phyloP scores from a whole-genome alignment of 2,113 vertebrate species.

The Phaethon lepturus region DNA sequence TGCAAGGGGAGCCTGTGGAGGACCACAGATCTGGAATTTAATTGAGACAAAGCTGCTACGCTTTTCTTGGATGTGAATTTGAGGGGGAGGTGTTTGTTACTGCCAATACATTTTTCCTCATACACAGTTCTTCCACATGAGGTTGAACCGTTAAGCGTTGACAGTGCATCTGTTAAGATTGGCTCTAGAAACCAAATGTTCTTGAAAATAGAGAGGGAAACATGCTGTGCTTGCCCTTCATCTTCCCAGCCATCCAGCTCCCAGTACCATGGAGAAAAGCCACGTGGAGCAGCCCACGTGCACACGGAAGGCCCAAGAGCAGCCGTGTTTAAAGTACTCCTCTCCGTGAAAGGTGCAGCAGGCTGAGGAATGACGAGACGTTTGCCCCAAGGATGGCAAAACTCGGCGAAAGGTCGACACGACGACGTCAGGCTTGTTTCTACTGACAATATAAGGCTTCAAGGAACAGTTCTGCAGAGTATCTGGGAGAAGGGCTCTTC shows the following conservation, averaged over 20 bases:
- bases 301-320: not conserved
- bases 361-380: not conserved
- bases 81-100: conserved; percentile 17
- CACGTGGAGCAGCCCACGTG: not conserved
- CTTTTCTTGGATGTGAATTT: not conserved
- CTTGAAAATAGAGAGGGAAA: not conserved
- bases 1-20: not conserved
- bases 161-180: conserved; percentile 48
- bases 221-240: not conserved
- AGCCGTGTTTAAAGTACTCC: accelerated
- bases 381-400: not conserved
- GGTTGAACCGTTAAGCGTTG: not conserved
- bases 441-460: not conserved
- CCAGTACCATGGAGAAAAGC: not conserved
- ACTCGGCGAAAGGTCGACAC: accelerated
- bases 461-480: not conserved
- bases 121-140: not conserved
- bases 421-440: not conserved
- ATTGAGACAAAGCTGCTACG: not conserved
- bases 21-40: not conserved
- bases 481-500: not conserved
- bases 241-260: not conserved
- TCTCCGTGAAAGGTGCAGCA: not conserved
- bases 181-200: conserved; percentile 37
- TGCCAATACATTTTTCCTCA: not conserved